Evolutionary conservation across 1,140 invertebrate genomes (phyloP).

Genomic region (Bradysia coprophila): DNA sequence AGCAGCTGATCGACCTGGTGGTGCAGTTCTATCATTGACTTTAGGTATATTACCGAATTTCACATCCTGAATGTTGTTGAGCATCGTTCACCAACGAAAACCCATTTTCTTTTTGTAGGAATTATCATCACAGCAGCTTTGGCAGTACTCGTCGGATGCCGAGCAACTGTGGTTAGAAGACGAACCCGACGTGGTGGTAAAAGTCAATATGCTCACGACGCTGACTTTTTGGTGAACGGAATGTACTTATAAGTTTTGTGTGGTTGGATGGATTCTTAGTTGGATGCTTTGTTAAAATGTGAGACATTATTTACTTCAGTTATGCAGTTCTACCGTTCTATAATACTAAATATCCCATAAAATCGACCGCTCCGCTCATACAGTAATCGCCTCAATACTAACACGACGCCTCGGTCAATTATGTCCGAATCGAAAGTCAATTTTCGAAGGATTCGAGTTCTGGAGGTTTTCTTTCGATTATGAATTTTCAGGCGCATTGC

Average conservation of each 20-base stretch:
- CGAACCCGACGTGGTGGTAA: constrained; percentile 57
- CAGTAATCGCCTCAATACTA: too few species aligned
- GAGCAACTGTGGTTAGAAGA: constrained; percentile 51
- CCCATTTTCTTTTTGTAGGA: constrained; percentile 12
- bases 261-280: too few species aligned
- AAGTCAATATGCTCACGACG: constrained; percentile 78
- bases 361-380: too few species aligned
- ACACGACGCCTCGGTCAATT: too few species aligned
- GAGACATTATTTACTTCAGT: too few species aligned
- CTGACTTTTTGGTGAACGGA: constrained; percentile 92
- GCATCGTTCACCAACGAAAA: background rate
- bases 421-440: too few species aligned
- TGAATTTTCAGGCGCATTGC: too few species aligned
- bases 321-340: too few species aligned
- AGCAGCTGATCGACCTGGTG: constrained; percentile 43
- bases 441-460: too few species aligned
- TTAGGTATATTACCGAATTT: constrained; percentile 31
- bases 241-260: constrained; percentile 96
- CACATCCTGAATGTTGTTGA: background rate
- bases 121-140: constrained; percentile 40
- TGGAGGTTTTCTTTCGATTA: too few species aligned
- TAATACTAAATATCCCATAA: too few species aligned
- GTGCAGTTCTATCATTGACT: constrained; percentile 69
- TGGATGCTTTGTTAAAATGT: too few species aligned
- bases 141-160: constrained; percentile 61